Percentiles rank a stretch among this genome's conserved stretches.
These are phyloP conservation scores for Dasypolia templi DNA, from an alignment of 2,888 invertebrate species.

Conservation along the genomic window DNA sequence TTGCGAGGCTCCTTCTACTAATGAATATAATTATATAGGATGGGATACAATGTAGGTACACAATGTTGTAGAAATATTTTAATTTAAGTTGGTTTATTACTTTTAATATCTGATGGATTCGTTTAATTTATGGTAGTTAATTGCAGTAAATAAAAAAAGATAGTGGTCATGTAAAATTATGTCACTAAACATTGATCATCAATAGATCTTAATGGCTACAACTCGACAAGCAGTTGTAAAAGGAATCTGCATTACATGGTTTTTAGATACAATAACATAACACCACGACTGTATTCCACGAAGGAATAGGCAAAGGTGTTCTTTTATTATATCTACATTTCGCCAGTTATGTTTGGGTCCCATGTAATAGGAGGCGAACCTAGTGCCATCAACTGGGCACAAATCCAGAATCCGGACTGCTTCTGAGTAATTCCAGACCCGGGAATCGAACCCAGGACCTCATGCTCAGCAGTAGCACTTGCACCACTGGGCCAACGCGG, in stretches of 20 bases:
- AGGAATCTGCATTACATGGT: constrained; percentile 44
- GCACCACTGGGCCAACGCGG: not conserved
- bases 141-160: constrained; percentile 33
- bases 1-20: constrained; percentile 50
- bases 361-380: not conserved
- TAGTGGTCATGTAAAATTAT: constrained; percentile 36
- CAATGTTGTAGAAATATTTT: constrained; percentile 23
- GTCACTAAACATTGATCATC: constrained; percentile 42
- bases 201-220: constrained; percentile 32
- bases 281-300: too few relatives aligned
- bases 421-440: not conserved
- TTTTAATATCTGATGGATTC: constrained; percentile 17
- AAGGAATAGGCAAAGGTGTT: too few relatives aligned
- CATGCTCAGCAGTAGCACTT: not conserved
- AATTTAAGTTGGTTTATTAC: constrained; percentile 20
- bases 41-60: constrained; percentile 27
- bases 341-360: not conserved
- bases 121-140: constrained; percentile 44
- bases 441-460: not conserved
- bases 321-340: too few relatives aligned
- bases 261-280: not conserved
- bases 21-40: constrained; percentile 51
- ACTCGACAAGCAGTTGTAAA: constrained; percentile 31
- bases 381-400: not conserved
- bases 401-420: not conserved